These are phyloP conservation scores for Passerculus sandwichensis DNA, from an alignment of 2,797 vertebrate genomes.

Conservation along the genomic window DNA sequence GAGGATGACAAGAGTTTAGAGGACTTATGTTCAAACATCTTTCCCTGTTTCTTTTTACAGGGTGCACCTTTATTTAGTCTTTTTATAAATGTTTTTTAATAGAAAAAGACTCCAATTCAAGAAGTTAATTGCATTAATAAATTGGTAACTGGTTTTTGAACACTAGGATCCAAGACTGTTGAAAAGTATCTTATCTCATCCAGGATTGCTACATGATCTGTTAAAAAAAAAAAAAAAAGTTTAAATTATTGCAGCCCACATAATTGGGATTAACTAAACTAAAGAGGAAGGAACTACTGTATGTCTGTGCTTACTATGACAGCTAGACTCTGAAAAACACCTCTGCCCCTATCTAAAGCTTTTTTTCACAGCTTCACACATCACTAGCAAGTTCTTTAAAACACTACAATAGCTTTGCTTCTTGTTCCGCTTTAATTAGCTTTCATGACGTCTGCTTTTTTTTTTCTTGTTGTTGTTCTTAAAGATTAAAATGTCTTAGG, in stretches of 20 bases:
- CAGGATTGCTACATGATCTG: conserved; percentile 15
- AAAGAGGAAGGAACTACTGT: conserved; percentile 85
- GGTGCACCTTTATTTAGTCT: conserved; percentile 1
- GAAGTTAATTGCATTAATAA: conserved; percentile 67
- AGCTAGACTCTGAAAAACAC: conserved; percentile 76
- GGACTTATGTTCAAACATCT: background rate
- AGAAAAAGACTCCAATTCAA: conserved; percentile 71
- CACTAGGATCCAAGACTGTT: conserved; percentile 68
- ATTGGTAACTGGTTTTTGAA: conserved; percentile 75
- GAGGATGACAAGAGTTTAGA: background rate
- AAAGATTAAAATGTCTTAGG: conserved; percentile 83
- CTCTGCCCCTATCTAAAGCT: conserved; percentile 74
- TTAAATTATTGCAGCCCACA: conserved; percentile 88
- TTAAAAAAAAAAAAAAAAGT: background rate
- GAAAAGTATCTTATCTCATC: conserved; percentile 15
- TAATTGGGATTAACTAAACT: conserved; percentile 93
- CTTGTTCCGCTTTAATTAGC: conserved; percentile 82
- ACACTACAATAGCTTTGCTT: conserved; percentile 80
- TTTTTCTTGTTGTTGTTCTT: conserved; percentile 72
- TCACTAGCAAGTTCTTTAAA: conserved; percentile 79
- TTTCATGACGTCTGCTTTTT: conserved; percentile 78
- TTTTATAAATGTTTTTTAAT: conserved; percentile 73
- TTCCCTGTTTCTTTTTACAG: background rate
- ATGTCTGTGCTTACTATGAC: conserved; percentile 86
- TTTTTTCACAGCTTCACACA: conserved; percentile 75